These are phyloP conservation scores for Takifugu flavidus DNA, from an alignment of 2,113 vertebrate genomes.

Conservation along the genomic window DNA sequence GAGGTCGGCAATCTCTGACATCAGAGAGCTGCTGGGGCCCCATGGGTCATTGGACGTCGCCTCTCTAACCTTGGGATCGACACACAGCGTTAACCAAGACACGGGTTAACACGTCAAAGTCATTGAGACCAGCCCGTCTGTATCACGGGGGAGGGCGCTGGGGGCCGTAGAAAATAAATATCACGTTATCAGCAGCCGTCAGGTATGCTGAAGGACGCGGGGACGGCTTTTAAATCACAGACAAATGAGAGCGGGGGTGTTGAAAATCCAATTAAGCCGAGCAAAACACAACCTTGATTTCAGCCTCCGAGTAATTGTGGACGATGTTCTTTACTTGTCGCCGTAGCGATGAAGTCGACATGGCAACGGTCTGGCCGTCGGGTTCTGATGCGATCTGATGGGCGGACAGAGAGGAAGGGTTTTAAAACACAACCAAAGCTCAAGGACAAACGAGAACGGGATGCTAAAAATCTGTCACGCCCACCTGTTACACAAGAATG, in stretches of 20 bases:
- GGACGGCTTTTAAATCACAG: not conserved
- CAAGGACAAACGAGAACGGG: not conserved
- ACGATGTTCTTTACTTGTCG: slow-evolving; percentile 93
- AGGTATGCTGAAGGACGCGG: slow-evolving; percentile 4
- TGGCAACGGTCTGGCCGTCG: slow-evolving; percentile 76
- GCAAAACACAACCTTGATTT: slow-evolving; percentile 84
- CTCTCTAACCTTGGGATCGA: slow-evolving; percentile 75
- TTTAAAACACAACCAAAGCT: slow-evolving; percentile 36
- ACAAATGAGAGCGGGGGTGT: slow-evolving; percentile 1
- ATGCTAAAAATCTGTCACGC: slow-evolving; percentile 5
- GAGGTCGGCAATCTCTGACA: slow-evolving; percentile 90
- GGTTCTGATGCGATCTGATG: slow-evolving; percentile 64
- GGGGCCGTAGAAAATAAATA: slow-evolving; percentile 4
- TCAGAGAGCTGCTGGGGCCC: slow-evolving; percentile 89
- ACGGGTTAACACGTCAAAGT: no score
- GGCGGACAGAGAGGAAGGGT: slow-evolving; percentile 19
- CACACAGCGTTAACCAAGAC: slow-evolving; percentile 13
- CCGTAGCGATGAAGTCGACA: slow-evolving; percentile 89
- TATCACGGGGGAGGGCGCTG: slow-evolving; percentile 3
- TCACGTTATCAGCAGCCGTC: slow-evolving; percentile 23
- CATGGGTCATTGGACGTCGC: slow-evolving; percentile 90
- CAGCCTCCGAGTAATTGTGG: slow-evolving; percentile 92
- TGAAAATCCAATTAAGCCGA: slow-evolving; percentile 12
- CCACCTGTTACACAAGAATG: slow-evolving; percentile 70
- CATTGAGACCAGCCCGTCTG: not conserved